A percentile compares a stretch with the other conserved stretches of the same genome.
These are phyloP conservation scores for Emydura subglobosa DNA, from an alignment of 2,113 vertebrate species.

Conservation along the genomic window DNA sequence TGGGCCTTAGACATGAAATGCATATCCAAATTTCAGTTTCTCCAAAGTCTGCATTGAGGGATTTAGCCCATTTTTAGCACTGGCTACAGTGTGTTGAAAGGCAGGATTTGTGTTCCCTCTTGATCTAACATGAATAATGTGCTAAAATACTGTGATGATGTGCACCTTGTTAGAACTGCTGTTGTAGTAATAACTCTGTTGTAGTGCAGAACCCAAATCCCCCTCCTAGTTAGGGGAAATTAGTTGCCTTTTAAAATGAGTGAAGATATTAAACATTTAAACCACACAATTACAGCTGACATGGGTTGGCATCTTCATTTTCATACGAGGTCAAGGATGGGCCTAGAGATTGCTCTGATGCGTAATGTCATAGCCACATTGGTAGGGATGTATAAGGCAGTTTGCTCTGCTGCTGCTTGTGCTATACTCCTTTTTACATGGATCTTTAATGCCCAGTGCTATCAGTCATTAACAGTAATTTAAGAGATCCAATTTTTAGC, in stretches of 20 bases:
- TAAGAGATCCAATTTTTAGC: neutral
- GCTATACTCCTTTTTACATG: rapidly evolving
- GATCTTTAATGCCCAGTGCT: neutral
- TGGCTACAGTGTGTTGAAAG: neutral
- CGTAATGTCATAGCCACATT: rapidly evolving
- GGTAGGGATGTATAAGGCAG: neutral
- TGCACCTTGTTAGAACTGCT: neutral
- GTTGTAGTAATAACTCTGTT: neutral
- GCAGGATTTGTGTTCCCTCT: neutral
- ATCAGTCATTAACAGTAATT: neutral
- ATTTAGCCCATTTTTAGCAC: neutral
- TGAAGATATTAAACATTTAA: neutral
- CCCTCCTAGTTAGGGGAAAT: neutral
- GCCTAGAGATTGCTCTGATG: rapidly evolving
- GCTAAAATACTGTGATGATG: neutral
- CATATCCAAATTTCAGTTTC: neutral
- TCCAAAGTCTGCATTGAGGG: neutral
- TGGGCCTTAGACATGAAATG: neutral
- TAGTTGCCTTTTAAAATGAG: neutral
- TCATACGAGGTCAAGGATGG: neutral
- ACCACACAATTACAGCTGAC: neutral
- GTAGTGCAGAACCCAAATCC: neutral
- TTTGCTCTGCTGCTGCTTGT: rapidly evolving
- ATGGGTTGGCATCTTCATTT: neutral
- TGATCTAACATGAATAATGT: neutral